These are phyloP conservation scores for Brachyistius frenatus DNA, from an alignment of 2,113 vertebrate genomes.

Conservation along the genomic window DNA sequence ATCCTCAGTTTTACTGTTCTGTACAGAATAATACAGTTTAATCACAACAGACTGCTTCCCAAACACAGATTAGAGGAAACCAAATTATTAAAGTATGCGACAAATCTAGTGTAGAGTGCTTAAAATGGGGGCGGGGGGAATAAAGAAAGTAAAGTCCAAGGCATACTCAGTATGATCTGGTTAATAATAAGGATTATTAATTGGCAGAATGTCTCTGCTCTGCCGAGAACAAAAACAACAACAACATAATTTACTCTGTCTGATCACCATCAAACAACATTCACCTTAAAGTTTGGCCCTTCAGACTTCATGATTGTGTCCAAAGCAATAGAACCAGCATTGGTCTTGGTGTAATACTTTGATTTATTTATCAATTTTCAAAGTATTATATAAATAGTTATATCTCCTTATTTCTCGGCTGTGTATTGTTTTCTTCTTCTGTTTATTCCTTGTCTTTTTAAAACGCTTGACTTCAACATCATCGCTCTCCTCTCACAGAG, in stretches of 20 bases:
- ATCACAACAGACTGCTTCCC: conserved; percentile 7
- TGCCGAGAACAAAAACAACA: neutral
- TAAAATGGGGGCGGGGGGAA: neutral
- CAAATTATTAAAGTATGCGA: conserved; percentile 14
- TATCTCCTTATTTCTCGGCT: no score
- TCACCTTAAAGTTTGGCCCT: neutral
- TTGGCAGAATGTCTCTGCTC: conserved; percentile 9
- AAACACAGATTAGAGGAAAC: conserved; percentile 21
- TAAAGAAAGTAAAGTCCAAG: neutral
- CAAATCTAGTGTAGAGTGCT: conserved; percentile 16
- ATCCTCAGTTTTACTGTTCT: neutral
- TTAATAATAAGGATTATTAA: conserved; percentile 26
- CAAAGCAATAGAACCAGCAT: neutral
- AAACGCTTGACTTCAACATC: no score
- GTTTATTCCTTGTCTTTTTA: no score
- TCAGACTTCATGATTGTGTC: neutral
- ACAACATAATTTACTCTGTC: neutral
- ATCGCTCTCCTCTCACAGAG: no score
- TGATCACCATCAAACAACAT: conserved; percentile 6
- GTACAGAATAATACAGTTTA: neutral
- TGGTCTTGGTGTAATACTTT: no score
- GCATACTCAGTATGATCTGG: conserved; percentile 11
- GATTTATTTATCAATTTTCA: neutral
- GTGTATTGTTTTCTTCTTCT: no score
- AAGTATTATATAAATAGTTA: no score